Percentiles rank a stretch among this genome's conserved stretches.
phyloP scores from a whole-genome alignment of 2,113 vertebrate species.

The Myodes glareolus region DNA sequence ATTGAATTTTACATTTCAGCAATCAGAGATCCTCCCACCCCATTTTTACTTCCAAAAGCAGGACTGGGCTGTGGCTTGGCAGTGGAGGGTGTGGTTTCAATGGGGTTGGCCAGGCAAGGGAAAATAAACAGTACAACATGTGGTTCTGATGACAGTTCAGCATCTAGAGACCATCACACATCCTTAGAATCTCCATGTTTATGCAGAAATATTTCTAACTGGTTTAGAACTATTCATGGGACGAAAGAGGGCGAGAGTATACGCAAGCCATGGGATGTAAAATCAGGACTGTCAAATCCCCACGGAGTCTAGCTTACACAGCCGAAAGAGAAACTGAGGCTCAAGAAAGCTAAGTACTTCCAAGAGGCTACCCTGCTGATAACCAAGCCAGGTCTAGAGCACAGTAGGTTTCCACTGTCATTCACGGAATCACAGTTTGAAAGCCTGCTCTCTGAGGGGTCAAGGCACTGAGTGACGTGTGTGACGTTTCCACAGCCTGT shows the following conservation, averaged over 20 bases:
- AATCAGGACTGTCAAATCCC: not conserved
- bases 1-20: not conserved
- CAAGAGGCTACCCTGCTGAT: not conserved
- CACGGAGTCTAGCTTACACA: not conserved
- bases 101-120: conserved; percentile 56
- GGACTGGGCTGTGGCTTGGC: conserved; percentile 77
- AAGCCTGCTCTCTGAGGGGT: not conserved
- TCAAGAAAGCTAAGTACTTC: not conserved
- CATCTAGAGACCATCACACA: conserved; percentile 54
- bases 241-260: not conserved
- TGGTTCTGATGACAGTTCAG: conserved; percentile 65
- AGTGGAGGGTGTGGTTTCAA: conserved; percentile 70
- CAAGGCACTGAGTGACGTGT: not conserved
- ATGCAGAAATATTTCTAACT: conserved; percentile 50
- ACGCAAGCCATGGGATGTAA: not conserved
- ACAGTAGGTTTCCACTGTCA: not conserved
- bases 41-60: conserved; percentile 73
- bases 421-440: not conserved
- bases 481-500: not conserved
- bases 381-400: not conserved
- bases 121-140: conserved; percentile 61
- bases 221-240: conserved; percentile 31
- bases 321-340: not conserved
- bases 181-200: conserved; percentile 58
- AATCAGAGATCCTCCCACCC: conserved; percentile 38